Evolutionary conservation across 2,797 vertebrate species (phyloP).

Genomic region (Anabacerthia variegaticeps): DNA sequence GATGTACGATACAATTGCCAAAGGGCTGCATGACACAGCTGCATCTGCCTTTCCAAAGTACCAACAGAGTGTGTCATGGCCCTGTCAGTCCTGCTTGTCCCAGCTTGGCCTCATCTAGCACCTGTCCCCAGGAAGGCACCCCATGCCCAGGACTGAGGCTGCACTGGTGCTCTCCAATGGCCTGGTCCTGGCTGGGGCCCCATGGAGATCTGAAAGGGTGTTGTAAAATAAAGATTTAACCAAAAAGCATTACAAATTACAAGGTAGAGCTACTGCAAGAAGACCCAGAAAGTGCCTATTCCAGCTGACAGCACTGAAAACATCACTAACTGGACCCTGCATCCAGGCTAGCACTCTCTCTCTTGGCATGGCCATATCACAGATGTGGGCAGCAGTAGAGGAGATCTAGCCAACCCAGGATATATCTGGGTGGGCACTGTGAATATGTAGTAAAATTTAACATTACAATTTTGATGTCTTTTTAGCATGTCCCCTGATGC

Average conservation of each 20-base stretch:
- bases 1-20: neutral
- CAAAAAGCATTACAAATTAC: neutral
- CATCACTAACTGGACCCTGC: neutral
- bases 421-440: neutral
- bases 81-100: neutral
- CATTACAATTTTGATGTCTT: neutral
- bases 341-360: neutral
- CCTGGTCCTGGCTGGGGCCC: neutral
- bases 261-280: neutral
- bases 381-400: neutral
- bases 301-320: neutral
- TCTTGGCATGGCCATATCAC: too few species aligned
- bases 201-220: neutral
- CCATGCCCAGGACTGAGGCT: neutral
- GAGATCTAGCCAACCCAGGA: neutral
- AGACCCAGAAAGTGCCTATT: neutral
- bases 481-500: neutral
- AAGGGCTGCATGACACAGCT: neutral
- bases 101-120: neutral
- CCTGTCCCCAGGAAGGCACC: neutral
- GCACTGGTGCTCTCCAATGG: too few species aligned
- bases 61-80: neutral
- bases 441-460: neutral
- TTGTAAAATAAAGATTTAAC: neutral
- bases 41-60: neutral